Conservation (phyloP, 2,888 invertebrate genomes). For the Notocelia uddmanniana region DNA sequence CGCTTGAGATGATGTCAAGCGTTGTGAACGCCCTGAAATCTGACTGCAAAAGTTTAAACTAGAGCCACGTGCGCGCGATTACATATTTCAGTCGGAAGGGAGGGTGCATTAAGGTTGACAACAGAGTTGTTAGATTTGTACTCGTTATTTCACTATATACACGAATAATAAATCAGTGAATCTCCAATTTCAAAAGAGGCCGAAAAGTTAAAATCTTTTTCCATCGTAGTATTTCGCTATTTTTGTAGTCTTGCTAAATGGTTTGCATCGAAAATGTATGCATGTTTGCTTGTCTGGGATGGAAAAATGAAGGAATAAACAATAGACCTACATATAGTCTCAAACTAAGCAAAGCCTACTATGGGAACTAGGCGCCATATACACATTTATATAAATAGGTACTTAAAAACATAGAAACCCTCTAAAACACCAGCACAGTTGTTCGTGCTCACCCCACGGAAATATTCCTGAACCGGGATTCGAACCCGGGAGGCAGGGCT, state of each 20-base stretch:
- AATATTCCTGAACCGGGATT: no score
- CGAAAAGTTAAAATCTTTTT: not conserved
- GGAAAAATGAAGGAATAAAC: not conserved
- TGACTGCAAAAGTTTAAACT: constrained; percentile 27
- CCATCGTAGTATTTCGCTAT: not conserved
- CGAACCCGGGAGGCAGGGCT: no score
- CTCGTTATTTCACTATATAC: not conserved
- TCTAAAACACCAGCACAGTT: no score
- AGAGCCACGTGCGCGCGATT: constrained; percentile 24
- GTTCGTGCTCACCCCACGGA: no score
- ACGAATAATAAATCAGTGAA: not conserved
- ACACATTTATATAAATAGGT: no score
- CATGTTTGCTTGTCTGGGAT: not conserved
- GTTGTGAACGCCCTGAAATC: not conserved
- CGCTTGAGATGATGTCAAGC: not conserved
- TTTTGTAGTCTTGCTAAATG: not conserved
- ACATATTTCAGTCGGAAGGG: constrained; percentile 24
- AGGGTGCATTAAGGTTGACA: not conserved
- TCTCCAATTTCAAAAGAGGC: constrained; percentile 4
- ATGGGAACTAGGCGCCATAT: no score
- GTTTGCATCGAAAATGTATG: no score
- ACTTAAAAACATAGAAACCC: no score
- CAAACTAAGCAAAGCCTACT: no score
- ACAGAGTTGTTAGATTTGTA: not conserved
- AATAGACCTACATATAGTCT: no score